Base-by-base conservation (phyloP, 2,797 vertebrate genomes). In the Melanotaenia boesemani region DNA sequence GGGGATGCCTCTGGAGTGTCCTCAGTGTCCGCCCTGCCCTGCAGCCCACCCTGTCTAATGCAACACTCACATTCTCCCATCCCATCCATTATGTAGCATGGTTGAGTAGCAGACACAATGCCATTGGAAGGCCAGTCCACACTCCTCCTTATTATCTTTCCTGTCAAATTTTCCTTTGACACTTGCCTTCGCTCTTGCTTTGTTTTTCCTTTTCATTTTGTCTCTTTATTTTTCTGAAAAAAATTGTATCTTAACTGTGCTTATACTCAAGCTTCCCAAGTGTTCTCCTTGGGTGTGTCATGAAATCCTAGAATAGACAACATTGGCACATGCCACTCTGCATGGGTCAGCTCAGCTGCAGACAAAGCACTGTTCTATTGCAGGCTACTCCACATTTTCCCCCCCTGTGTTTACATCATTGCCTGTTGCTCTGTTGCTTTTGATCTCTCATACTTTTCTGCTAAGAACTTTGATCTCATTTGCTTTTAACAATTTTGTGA, bases 81-180 rank as follows among this genome's bases (percentile, higher is more conserved):
- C 92, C 95, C 96, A 95, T 96, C 95, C 95, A 95, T 96, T 95
- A 94, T 95, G 94, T 97, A 96, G 95, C 95, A 96, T 96, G 96
- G 95, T 95, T 96, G 93, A 93, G 94, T 95, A 95, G 95, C 94
- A 95, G 94, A 94, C 89, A 96, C 95, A 96, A 95, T 95, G 91
- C 90, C 92, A 93, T 93, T 94, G 94, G 93, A 95, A 93, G 92
- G 88, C 93, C 94, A 88, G 88, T 92, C 91, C 95, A 94, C 89
- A 79, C 79, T 66, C 68, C 71, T 81, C 72, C 84, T 90, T 44
- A 77, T 87, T 87, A 86, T 82, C 83, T 82, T 84, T 87, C 76
- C 80, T 91, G 80, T 88, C 85, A 76, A 59, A 87, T 72, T 80
- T 82, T 88, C 28, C 60, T 88, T 90, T 92, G 83, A 86, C 79